Evolutionary conservation across 2,888 invertebrate species (phyloP), one percentile per base, ranked within the genome.

Genomic region (Hanleya hanleyi): DNA sequence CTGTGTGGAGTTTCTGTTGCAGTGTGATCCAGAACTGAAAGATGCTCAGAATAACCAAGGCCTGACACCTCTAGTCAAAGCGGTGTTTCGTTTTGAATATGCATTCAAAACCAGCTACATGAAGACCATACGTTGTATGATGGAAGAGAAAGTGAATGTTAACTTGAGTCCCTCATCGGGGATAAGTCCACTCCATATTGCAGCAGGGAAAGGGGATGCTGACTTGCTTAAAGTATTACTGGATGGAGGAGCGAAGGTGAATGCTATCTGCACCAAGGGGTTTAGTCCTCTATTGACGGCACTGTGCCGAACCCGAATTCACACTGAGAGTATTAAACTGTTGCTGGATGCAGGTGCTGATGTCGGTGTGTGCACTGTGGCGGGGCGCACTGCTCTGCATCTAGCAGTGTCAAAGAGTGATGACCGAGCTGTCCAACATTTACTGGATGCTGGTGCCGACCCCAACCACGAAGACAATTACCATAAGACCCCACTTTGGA

Each of bases 161-260:
- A 85, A 86, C 70, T 76, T 85, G 18, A 75, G 81, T 41, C 81
- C 85, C 2, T 73, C 76, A 35, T 83, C 84, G 2, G 76, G 78
- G 47, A 79, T 84, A 33, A 85, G 86, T 15, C 85, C 87, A 2
- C 75, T 88, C 15, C 87, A 88, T 71, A 76, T 86, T 7, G 86
- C 88, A 22, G 83, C 84, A 4, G 80, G 80, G n/a, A 84, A 86
- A 71, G 84, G 83, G 12, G 83, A 83, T 49, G 71, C 76, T 1
- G 70, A 77, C 6, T 67, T 87, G 41, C 78, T 86, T 0, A 74
- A 78, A 50, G 71, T 82, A 61, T 78, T 87, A 5, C 65, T 86
- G 1, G 74, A 79, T 6, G 81, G 82, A 32, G 83, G 84, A 35
- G 86, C 83, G 3, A 74, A 84, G 69, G 85, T 86, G 3, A 84